Evolutionary conservation across 2,888 invertebrate genomes (phyloP).

Genomic region (Leptinotarsa peninsularis): DNA sequence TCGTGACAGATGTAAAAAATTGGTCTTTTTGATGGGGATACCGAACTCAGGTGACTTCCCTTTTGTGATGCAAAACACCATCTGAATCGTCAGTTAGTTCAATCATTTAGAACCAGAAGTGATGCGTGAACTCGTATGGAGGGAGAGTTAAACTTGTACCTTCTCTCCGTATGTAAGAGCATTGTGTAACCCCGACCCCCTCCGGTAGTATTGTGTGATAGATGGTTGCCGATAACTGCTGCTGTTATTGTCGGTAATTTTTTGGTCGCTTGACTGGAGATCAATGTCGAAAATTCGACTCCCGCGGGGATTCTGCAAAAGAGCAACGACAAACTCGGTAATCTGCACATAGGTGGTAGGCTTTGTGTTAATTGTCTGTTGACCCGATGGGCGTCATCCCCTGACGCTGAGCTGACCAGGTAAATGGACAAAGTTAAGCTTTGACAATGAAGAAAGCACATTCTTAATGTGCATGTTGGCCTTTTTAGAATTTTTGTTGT

Average conservation of each 20-base stretch:
- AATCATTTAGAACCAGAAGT: conserved; percentile 55
- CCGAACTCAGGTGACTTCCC: conserved; percentile 54
- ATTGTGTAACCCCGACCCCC: conserved; percentile 18
- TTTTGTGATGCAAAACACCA: conserved; percentile 58
- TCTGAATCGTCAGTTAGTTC: conserved; percentile 58
- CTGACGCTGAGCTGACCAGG: conserved; percentile 15
- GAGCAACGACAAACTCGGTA: conserved; percentile 58
- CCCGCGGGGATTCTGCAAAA: conserved; percentile 57
- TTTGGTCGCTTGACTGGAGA: conserved; percentile 50
- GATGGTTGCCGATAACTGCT: conserved; percentile 59
- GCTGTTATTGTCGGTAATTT: conserved; percentile 62
- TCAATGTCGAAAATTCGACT: conserved; percentile 51
- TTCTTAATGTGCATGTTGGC: background rate
- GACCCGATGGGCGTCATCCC: conserved; percentile 50
- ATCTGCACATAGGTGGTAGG: conserved; percentile 60
- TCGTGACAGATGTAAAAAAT: conserved; percentile 55
- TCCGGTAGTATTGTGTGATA: conserved; percentile 48
- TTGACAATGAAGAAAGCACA: conserved; percentile 8
- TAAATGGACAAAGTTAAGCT: conserved; percentile 18
- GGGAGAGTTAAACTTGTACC: conserved; percentile 38
- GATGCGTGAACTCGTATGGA: conserved; percentile 54
- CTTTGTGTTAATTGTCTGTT: conserved; percentile 58
- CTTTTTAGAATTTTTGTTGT: too few relatives aligned
- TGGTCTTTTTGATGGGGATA: conserved; percentile 44
- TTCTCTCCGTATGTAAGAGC: conserved; percentile 12